Evolutionary conservation across 37 sponge, comb jelly and placozoan genomes (phyloP), one percentile per base, ranked within the genome.

Genomic region (Oscarella lobularis): DNA sequence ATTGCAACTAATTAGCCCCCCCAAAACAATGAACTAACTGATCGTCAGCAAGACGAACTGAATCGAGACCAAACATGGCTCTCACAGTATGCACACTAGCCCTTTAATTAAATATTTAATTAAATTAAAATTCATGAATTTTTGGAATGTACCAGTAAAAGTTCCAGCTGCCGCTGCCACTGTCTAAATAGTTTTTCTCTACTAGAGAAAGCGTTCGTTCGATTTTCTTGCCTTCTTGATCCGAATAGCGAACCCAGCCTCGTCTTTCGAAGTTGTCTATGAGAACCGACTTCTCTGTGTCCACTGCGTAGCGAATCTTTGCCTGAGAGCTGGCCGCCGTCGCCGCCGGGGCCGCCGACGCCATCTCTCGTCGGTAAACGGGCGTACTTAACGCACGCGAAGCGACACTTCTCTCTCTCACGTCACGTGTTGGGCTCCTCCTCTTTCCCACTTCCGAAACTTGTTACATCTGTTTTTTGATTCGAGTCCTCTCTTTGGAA

Each of bases 91-190:
- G 85, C 27, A 97, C 98, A 38, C 85, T 83, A 73, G 86, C 85
- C 89, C 88, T 87, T n/a, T n/a, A n/a, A n/a, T n/a, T n/a, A n/a
- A n/a, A n/a, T n/a, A n/a, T n/a, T n/a, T n/a, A n/a, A n/a, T n/a
- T n/a, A n/a, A n/a, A n/a, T n/a, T n/a, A n/a, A n/a, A n/a, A n/a
- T n/a, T n/a, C n/a, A n/a, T n/a, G n/a, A n/a, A n/a, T n/a, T n/a
- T n/a, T n/a, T n/a, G n/a, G n/a, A n/a, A n/a, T n/a, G 66, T 80
- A 87, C 93, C 93, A 97, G 80, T 93, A 97, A 73, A 97, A 92
- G 69, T 97, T 97, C 98, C 98, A 68, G 29, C 60, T 20, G 20
- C 20, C 60, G n/a, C n/a, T n/a, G n/a, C n/a, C n/a, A n/a, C n/a
- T n/a, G n/a, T n/a, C n/a, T n/a, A n/a, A n/a, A n/a, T n/a, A n/a